These are phyloP conservation scores for zebrafish (Danio rerio) DNA, from an alignment of 2,113 vertebrate genomes.

Conservation along the genomic window GRCz12tu NC_133184.1:2732501-2733000, in stretches of 20 bases:
- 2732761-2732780: slow-evolving; percentile 28
- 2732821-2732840: slow-evolving; percentile 89
- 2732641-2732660: too few species aligned
- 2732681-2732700: too few species aligned
- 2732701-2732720: too few species aligned
- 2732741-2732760: background rate
- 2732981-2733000: slow-evolving; percentile 84
- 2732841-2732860: slow-evolving; percentile 99
- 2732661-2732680: too few species aligned
- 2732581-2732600: too few species aligned
- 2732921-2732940: slow-evolving; percentile 93
- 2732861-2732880: slow-evolving; percentile 98
- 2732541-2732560: too few species aligned
- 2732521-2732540: too few species aligned
- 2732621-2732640: too few species aligned
- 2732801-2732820: slow-evolving; percentile 89
- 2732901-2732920: slow-evolving; percentile 93
- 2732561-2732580: too few species aligned
- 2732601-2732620: too few species aligned
- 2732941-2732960: slow-evolving; percentile 98
- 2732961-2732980: slow-evolving; percentile 95
- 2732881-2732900: slow-evolving; percentile 99
- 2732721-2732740: slow-evolving; percentile 3
- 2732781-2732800: slow-evolving; percentile 50
- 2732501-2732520: too few species aligned